Evolutionary conservation across 2,113 vertebrate species (phyloP), one percentile per base, ranked within the genome.

Genomic region (Panthera uncia): DNA sequence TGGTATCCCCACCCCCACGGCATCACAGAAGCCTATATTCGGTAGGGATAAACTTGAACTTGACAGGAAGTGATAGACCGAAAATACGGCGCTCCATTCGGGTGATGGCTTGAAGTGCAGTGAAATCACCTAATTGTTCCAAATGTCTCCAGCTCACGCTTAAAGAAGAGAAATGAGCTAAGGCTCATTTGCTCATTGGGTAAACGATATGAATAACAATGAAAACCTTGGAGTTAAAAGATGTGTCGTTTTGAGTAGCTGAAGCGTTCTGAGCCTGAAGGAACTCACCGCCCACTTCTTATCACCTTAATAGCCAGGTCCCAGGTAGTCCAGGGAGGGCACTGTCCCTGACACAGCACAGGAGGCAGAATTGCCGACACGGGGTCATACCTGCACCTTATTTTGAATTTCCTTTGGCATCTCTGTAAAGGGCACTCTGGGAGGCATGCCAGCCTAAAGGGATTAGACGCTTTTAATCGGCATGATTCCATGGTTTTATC

Each of bases 331-430:
- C 27, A 48, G 55, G 33, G 4, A 5, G 31, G 45, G 1, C 27
- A 1, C 27, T 11, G 16, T n/a, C 74, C 89, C 5, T 1, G n/a
- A 50, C 27, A 4, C 10, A 27, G 3, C 15, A 6, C 11, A 50
- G 65, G 55, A 6, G 25, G 68, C 18, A 1, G 4, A 1, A 3
- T 3, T 31, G 27, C 29, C 36, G 68, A 3, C 4, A 3, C 3
- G 1, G 5, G 66, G 12, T 29, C 52, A 1, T 16, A 31, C 19
- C 15, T 55, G 18, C 13, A 1, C 63, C 14, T 63, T 29, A 16
- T 5, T 90, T 50, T 86, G 76, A 57, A 31, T 79, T 50, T 82
- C 73, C 29, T 25, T 1, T 50, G 57, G 52, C 7, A 6, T 61
- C 21, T 79, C 80, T 86, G n/a, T 11, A 27, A 63, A 69, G 52